Base-by-base conservation (phyloP, 2,797 vertebrate species). In the Esox masquinongy region DNA sequence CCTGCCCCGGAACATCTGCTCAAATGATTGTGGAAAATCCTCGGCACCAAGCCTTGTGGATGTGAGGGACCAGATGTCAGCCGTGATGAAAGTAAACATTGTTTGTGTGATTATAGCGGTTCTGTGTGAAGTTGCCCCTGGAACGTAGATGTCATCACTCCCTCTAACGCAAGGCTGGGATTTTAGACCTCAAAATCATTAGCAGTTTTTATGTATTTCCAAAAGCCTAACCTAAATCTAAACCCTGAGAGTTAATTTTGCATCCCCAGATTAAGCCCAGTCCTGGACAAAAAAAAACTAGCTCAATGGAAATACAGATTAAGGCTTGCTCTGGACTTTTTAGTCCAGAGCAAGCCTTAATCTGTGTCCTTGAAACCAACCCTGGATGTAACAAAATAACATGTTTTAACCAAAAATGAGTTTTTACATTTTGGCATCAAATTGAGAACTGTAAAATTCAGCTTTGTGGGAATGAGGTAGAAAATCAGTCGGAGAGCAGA, bases 1-100 rank as follows among this genome's bases (percentile, higher is more conserved):
- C 85, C 76, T 79, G 83, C 87, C 83, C 84, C 75, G 79, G 74
- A 89, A 88, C 90, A 90, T 91, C 88, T 92, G 89, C 88, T 87
- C 43, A 78, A 85, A 85, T 79, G 75, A 84, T 86, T 87, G 83
- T 81, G 82, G 81, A 78, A 73, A 79, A 75, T 78, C 67, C 74
- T 83, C 70, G 56, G 77, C 83, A 68, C 64, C n/a, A 79, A 68
- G 71, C 79, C 79, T 71, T 2, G 39, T 74, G 73, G 77, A 85
- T 78, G 71, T 69, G 59, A 82, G 83, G 74, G 49, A 80, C 79
- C 84, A 77, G 83, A 83, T 90, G 86, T 87, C 76, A 56, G 72
- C 72, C n/a, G 69, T 78, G 81, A 88, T 82, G 79, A 82, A 84
- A 73, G 82, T 80, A 83, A 91, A 90, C 84, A 84, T 72, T 26